Evolutionary conservation across 2,113 vertebrate genomes (phyloP), one percentile per base, ranked within the genome.

Genomic region (Scopus umbretta): DNA sequence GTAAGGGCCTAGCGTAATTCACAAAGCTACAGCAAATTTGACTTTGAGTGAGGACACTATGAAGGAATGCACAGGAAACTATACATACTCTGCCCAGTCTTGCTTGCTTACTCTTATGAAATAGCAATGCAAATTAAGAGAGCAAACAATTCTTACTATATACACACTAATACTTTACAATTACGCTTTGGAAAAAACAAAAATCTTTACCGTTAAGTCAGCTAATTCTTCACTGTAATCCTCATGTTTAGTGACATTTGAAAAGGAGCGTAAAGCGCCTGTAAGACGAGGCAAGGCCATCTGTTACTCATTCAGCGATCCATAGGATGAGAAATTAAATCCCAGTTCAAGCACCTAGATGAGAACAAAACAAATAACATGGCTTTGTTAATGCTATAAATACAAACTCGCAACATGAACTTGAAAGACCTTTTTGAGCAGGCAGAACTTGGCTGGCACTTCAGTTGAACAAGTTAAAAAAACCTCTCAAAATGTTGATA

Each of bases 201-300:
- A 63, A 32, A 82, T 70, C 74, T 97, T 98, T 98, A 99, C 99
- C 99, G 97, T 99, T 92, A 99, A 98, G 92, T 99, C 99, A 97
- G 95, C 98, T 50, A 98, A 97, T 94, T 99, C 98, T 74, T 98
- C 98, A 68, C 92, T 97, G 71, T 98, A 97, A 98, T 99, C 98
- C 76, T 99, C 99, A 96, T 98, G 98, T 96, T 98, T 99, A 98
- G 98, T 99, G 98, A 99, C 99, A 95, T 98, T 99, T 97, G 99
- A 99, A 98, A 99, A 99, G 90, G 99, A 99, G 96, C 99, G 99
- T 92, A 99, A 97, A 23, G 99, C 99, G 85, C 99, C 99, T 30
- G 99, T 99, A 96, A 99, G 99, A 66, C 99, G 98, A 84, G 99
- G 99, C 97, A 99, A 98, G 98, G 98, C 98, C 99, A 99, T 99